Evolutionary conservation across 64 coral and sea anemone species (phyloP).

Genomic region (Stylophora pistillata): DNA sequence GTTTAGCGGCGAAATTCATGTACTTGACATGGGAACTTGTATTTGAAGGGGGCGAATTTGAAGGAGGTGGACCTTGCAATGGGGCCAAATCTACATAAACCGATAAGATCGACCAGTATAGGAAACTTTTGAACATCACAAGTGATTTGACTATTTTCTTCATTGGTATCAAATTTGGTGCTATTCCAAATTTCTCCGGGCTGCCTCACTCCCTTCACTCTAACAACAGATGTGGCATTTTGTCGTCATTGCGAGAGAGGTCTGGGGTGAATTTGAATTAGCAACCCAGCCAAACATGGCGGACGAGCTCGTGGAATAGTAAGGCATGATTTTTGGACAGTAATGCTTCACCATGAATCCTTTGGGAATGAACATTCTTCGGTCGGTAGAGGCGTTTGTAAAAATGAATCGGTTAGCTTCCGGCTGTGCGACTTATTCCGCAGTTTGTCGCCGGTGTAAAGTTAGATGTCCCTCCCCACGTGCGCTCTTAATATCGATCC

Average conservation of each 20-base stretch:
- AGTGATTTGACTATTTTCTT: no score
- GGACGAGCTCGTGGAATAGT: background rate
- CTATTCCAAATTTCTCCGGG: no score
- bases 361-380: background rate
- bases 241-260: background rate
- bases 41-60: no score
- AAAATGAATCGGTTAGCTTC: background rate
- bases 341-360: background rate
- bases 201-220: no score
- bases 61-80: no score
- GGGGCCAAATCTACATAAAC: no score
- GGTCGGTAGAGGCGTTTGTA: background rate
- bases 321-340: background rate
- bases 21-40: no score
- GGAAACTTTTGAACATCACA: no score
- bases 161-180: no score
- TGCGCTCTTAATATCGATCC: background rate
- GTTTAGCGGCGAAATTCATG: no score
- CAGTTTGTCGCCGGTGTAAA: background rate
- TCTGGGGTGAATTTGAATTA: background rate
- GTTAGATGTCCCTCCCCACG: background rate
- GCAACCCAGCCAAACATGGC: background rate
- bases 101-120: no score
- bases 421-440: background rate
- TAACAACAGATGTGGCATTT: background rate